phyloP scores from a whole-genome alignment of 2,888 invertebrate species.

The Macaria notata region DNA sequence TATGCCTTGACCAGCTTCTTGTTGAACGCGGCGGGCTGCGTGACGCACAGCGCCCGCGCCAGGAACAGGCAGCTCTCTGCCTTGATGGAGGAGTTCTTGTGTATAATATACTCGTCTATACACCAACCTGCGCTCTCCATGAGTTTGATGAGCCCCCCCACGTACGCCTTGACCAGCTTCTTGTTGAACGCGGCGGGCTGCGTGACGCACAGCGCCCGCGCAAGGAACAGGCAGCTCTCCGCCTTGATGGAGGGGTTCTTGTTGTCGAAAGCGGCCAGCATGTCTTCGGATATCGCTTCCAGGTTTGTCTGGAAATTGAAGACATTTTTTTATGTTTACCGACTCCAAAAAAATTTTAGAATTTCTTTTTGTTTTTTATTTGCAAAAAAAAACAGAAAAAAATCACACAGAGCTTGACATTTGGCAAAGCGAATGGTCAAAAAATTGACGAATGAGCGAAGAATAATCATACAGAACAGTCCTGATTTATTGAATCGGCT shows the following conservation, averaged over 20 bases:
- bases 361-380: too few relatives aligned
- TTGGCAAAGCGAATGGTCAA: too few relatives aligned
- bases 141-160: conserved; percentile 89
- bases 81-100: conserved; percentile 95
- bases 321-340: too few relatives aligned
- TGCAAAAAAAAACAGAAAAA: too few relatives aligned
- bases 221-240: conserved; percentile 92
- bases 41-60: conserved; percentile 90
- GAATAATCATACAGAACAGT: too few relatives aligned
- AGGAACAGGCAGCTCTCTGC: conserved; percentile 92
- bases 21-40: conserved; percentile 90
- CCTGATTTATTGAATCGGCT: too few relatives aligned
- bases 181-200: conserved; percentile 92
- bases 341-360: too few relatives aligned
- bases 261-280: conserved; percentile 92
- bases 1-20: too few relatives aligned
- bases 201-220: conserved; percentile 91
- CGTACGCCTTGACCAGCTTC: conserved; percentile 93
- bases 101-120: too few relatives aligned
- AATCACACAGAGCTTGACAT: too few relatives aligned
- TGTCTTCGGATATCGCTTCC: conserved; percentile 93
- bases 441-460: too few relatives aligned
- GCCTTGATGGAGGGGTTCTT: conserved; percentile 96
- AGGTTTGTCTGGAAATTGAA: conserved; percentile 84
- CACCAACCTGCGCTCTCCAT: conserved; percentile 88